phyloP scores from a whole-genome alignment of 2,888 invertebrate species.

The Drosophila nr. medialis region DNA sequence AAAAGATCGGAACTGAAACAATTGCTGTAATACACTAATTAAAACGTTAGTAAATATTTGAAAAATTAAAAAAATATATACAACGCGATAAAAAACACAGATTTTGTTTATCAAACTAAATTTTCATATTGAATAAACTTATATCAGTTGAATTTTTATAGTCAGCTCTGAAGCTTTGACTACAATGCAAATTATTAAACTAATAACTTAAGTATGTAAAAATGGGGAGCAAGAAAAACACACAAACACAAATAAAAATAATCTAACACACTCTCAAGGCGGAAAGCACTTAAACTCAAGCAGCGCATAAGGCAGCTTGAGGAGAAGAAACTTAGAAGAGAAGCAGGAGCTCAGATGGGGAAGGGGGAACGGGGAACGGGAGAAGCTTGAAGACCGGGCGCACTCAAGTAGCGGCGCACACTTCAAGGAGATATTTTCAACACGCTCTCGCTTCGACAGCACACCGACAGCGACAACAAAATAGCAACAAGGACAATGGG shows the following conservation, averaged over 20 bases:
- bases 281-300: constrained; percentile 58
- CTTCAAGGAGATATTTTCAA: constrained; percentile 74
- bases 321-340: constrained; percentile 18
- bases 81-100: neutral
- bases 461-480: constrained; percentile 47
- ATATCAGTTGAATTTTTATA: constrained; percentile 11
- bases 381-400: constrained; percentile 30
- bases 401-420: constrained; percentile 68
- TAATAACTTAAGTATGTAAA: constrained; percentile 70
- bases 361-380: neutral
- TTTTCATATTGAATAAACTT: neutral
- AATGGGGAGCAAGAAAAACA: constrained; percentile 40
- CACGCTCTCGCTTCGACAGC: constrained; percentile 61
- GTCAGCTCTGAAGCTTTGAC: constrained; percentile 26
- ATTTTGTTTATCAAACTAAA: neutral
- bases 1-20: neutral
- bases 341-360: neutral
- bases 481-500: constrained; percentile 69
- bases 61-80: neutral
- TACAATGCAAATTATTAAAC: constrained; percentile 71
- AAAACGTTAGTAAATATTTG: no score
- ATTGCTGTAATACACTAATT: neutral
- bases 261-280: constrained; percentile 65
- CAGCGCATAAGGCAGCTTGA: constrained; percentile 27
- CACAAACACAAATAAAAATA: constrained; percentile 53